Evolutionary conservation across 2,888 invertebrate genomes (phyloP).

Genomic region (Thumatha senex): DNA sequence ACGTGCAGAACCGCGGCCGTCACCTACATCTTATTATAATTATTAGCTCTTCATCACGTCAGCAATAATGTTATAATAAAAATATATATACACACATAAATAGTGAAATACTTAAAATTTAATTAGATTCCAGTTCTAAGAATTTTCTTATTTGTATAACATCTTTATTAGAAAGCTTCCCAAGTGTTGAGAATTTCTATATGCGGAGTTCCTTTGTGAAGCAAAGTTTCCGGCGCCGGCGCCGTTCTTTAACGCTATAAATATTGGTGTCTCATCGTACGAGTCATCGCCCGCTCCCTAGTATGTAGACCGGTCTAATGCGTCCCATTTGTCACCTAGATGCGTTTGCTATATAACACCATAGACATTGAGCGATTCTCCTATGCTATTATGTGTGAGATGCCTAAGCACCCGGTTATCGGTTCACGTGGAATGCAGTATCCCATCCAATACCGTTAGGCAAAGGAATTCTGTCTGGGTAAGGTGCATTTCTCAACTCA

Average conservation of each 20-base stretch:
- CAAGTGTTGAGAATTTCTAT: slow-evolving; percentile 29
- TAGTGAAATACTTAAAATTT: not conserved
- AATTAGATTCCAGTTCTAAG: not conserved
- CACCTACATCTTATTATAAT: too few relatives aligned
- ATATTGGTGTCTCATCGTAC: slow-evolving; percentile 77
- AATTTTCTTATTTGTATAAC: slow-evolving; percentile 16
- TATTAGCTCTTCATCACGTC: not conserved
- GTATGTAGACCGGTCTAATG: slow-evolving; percentile 61
- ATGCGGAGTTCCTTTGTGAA: slow-evolving; percentile 62
- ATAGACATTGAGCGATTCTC: slow-evolving; percentile 11
- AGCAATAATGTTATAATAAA: slow-evolving; percentile 6
- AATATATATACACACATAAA: not conserved
- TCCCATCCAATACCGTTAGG: not conserved
- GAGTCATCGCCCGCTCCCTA: slow-evolving; percentile 76
- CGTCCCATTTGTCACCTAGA: slow-evolving; percentile 61
- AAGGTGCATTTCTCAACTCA: slow-evolving; percentile 5
- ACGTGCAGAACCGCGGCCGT: too few relatives aligned
- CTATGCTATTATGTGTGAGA: slow-evolving; percentile 10
- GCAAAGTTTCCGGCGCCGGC: slow-evolving; percentile 77
- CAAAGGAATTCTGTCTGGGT: not conserved
- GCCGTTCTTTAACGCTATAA: slow-evolving; percentile 70
- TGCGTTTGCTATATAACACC: slow-evolving; percentile 32
- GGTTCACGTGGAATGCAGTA: slow-evolving; percentile 4
- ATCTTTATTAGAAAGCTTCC: slow-evolving; percentile 6
- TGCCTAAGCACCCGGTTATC: not conserved